Base-by-base conservation (phyloP, 1,140 invertebrate genomes). In the Drepana arcuata region DNA sequence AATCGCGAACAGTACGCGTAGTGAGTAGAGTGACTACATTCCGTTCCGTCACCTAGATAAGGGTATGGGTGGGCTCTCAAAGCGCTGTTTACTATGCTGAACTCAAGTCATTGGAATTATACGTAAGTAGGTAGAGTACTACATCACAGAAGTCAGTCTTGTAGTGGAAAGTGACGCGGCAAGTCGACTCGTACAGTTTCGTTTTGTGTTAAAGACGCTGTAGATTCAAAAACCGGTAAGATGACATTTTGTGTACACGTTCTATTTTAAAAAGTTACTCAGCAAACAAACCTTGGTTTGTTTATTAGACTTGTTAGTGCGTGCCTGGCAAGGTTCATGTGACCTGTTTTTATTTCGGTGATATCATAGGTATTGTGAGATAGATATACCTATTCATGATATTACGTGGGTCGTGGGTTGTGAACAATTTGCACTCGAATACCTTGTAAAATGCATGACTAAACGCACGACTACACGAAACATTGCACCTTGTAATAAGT, bases 41-140 rank as follows among this genome's bases (percentile, higher is more conserved):
- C 50, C 50, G 48, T 59, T 51, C 52, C 52, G 43, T 53, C 48
- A 48, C 33, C 48, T 46, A 52, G 52, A 60, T 56, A 60, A 60
- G 56, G 49, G 34, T 46, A 50, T 25, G 39, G 32, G 26, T 31
- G 40, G 31, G 29, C 14, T 37, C 45, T 38, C 45, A 48, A 34
- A 32, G 30, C 29, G 24, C 12, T 9, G 18, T 5, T 21, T 5
- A 9, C 9, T 21, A n/a, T n/a, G n/a, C n/a, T n/a, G n/a, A n/a
- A n/a, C n/a, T n/a, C n/a, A n/a, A n/a, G n/a, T n/a, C n/a, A n/a
- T n/a, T n/a, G n/a, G n/a, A n/a, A 29, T 21, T 24, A 36, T 36
- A 7, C 5, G 35, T 18, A 30, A 24, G 25, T 9, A 35, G 14
- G 26, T 9, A 30, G 34, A 34, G 23, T 35, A 34, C 38, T 34